Evolutionary conservation across 2,797 vertebrate species (phyloP).

Genomic region (Etheostoma perlongum): DNA sequence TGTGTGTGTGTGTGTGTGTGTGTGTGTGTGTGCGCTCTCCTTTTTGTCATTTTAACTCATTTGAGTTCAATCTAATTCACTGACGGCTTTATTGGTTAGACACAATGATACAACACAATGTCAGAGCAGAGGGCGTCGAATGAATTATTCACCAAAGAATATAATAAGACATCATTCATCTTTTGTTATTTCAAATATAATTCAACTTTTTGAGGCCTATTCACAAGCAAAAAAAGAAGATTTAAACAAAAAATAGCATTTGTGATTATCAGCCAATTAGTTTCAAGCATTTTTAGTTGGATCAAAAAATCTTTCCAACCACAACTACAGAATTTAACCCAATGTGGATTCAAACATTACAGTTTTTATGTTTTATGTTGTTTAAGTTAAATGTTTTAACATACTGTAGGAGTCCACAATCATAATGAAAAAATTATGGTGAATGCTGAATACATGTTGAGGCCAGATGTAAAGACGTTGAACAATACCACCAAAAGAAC

Average conservation of each 20-base stretch:
- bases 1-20: constrained; percentile 33
- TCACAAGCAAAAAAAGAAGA: not conserved
- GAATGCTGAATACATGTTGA: not conserved
- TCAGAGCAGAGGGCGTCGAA: not conserved
- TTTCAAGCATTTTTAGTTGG: not conserved
- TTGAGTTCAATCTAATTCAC: constrained; percentile 31
- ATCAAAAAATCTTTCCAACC: not conserved
- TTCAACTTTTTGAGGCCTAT: not conserved
- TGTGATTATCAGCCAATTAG: not conserved
- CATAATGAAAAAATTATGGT: not conserved
- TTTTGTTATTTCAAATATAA: not conserved
- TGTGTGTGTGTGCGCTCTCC: constrained; percentile 26
- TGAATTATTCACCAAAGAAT: constrained; percentile 5
- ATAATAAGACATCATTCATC: not conserved
- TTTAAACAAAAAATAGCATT: not conserved
- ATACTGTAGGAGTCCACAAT: not conserved
- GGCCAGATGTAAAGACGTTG: not conserved
- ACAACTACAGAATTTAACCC: not conserved
- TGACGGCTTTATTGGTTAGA: constrained; percentile 31
- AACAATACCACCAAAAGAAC: not conserved
- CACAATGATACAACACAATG: constrained; percentile 11
- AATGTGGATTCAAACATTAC: not conserved
- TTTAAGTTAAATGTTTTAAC: not conserved
- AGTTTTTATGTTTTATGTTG: no score
- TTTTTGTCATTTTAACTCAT: constrained; percentile 39